Conservation (phyloP, 1,140 invertebrate genomes). For the Papilio glaucus region DNA sequence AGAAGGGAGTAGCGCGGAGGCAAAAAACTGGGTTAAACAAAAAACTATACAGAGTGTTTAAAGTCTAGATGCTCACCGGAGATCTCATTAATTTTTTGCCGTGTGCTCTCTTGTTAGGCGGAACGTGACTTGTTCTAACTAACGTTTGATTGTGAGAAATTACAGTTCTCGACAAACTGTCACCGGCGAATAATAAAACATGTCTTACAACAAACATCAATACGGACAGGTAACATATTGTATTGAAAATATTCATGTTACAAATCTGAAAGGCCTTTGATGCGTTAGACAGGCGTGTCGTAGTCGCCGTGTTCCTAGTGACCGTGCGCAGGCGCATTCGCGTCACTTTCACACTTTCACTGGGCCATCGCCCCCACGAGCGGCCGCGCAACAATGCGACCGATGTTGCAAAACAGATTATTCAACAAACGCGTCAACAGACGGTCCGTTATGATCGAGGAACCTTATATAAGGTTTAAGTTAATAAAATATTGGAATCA, state of each 20-base stretch:
- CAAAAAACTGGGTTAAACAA: constrained; percentile 10
- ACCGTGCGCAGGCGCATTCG: constrained; percentile 62
- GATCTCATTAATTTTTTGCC: constrained; percentile 36
- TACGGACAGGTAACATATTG: neutral
- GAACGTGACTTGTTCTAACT: constrained; percentile 44
- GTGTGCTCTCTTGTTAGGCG: constrained; percentile 36
- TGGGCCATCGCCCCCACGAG: constrained; percentile 68
- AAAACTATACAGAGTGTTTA: constrained; percentile 10
- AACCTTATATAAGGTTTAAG: neutral
- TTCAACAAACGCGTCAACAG: constrained; percentile 57
- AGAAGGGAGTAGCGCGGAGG: neutral
- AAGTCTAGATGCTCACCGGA: constrained; percentile 21
- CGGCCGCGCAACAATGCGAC: constrained; percentile 53
- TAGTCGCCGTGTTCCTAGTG: constrained; percentile 44
- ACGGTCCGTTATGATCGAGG: constrained; percentile 18
- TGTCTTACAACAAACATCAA: neutral
- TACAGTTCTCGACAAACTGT: constrained; percentile 13
- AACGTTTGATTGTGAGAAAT: constrained; percentile 38
- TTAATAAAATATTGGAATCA: neutral
- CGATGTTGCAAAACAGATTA: constrained; percentile 75
- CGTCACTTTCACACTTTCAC: constrained; percentile 82
- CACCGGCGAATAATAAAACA: constrained; percentile 1
- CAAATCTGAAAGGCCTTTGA: constrained; percentile 10
- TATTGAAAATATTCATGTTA: constrained; percentile 11
- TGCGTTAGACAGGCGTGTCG: constrained; percentile 3